Conservation (phyloP, 2,113 vertebrate species). For the Tinamus guttatus region DNA sequence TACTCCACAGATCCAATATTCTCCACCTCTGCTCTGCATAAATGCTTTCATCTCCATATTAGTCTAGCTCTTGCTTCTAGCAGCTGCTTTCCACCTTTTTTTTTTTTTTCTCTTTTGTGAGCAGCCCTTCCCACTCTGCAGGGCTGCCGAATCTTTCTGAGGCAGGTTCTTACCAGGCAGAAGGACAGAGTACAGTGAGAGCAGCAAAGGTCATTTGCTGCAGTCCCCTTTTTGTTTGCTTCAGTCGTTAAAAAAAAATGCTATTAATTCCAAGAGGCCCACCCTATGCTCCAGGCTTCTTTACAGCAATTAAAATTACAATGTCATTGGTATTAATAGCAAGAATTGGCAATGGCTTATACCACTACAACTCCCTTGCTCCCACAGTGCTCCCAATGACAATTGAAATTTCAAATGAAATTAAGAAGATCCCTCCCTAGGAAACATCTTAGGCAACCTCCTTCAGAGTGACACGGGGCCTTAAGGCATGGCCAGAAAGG, state of each 20-base stretch:
- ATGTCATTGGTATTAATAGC: background rate
- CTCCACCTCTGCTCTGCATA: slow-evolving; percentile 51
- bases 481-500: background rate
- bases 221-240: slow-evolving; percentile 9
- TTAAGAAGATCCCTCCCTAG: background rate
- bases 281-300: background rate
- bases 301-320: background rate
- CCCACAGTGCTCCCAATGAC: background rate
- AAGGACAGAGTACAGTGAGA: slow-evolving; percentile 1
- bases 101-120: background rate
- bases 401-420: background rate
- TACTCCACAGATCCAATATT: slow-evolving; percentile 29
- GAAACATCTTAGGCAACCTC: background rate
- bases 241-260: background rate
- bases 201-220: background rate
- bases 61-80: slow-evolving; percentile 16
- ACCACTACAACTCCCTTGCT: background rate
- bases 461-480: background rate
- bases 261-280: background rate
- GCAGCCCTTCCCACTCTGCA: background rate
- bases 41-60: slow-evolving; percentile 28
- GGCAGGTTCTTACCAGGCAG: background rate
- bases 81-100: slow-evolving; percentile 32
- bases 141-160: background rate
- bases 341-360: background rate